Evolutionary conservation across 2,888 invertebrate species (phyloP), one percentile per base, ranked within the genome.

Genomic region (Eueremaeus valkanovi): DNA sequence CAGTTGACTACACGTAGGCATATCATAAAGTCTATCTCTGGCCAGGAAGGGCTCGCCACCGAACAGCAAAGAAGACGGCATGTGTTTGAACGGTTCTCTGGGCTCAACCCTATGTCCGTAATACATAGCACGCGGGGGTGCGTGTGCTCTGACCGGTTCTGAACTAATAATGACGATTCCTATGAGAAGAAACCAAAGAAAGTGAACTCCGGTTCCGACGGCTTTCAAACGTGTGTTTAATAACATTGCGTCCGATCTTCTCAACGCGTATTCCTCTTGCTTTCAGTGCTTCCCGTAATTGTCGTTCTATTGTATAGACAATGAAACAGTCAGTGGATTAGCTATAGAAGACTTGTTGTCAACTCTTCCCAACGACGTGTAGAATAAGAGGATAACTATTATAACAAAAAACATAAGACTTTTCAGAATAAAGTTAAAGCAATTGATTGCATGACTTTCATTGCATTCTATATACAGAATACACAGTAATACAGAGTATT

Each of bases 1-100:
- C 31, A 63, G 33, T 63, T 63, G 63, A 31, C 63, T 31, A 63
- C 63, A 63, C 8, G 31, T 33, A 3, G 63, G 63, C n/a, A 31
- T 63, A 63, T 63, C 63, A 63, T 33, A 33, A 18, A 33, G 33
- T 63, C 63, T 63, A 63, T 63, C 63, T 33, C 63, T 63, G 21
- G 55, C 27, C 55, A 18, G 5, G 9, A 24, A 6, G 16, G 33
- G 8, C 1, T 63, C 9, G 31, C 2, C 16, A 13, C 63, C 63
- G 21, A 33, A 63, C 31, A 63, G 3, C n/a, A 63, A n/a, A 9
- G 63, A 31, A 13, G 63, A 29, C 5, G 63, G 63, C 5, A 63
- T 31, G 33, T 63, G 63, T 63, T 63, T 29, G 63, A 63, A 63
- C n/a, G 63, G 63, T 18, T 63, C 63, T 18, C 63, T 29, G 3